Evolutionary conservation across 30 jellyfish, hydroid and myxozoan genomes (phyloP), one percentile per base, ranked within the genome.

Genomic region (Turritopsis dohrnii): DNA sequence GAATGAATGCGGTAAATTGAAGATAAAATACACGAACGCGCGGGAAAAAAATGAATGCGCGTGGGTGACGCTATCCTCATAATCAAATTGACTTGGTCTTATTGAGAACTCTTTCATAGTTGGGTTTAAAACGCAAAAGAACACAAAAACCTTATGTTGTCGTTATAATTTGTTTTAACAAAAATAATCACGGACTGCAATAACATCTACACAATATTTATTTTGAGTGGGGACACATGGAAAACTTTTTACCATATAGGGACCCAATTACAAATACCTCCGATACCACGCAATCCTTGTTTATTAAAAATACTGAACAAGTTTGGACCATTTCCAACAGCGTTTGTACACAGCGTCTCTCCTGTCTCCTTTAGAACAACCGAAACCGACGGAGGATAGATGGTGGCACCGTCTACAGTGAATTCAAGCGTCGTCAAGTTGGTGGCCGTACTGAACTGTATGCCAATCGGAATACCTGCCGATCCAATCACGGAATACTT

Each of bases 191-290:
- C n/a, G n/a, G n/a, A n/a, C n/a, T n/a, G n/a, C n/a, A n/a, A n/a
- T n/a, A n/a, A n/a, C n/a, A n/a, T n/a, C n/a, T n/a, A n/a, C n/a
- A n/a, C n/a, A n/a, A n/a, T n/a, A n/a, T n/a, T n/a, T n/a, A n/a
- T n/a, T n/a, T n/a, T n/a, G n/a, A n/a, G n/a, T n/a, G n/a, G n/a
- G n/a, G n/a, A n/a, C n/a, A n/a, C n/a, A n/a, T n/a, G n/a, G n/a
- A n/a, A n/a, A n/a, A n/a, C n/a, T 8, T 18, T n/a, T 76, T 53
- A 80, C 87, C 87, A 80, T 53, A 80, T 41, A 17, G 87, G 84
- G 18, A 80, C 79, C 87, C 87, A 80, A 26, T 80, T 80, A 54
- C 87, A 80, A 8, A 80, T 66, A 8, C 87, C 87, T 25, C 87
- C 87, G 16, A 80, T n/a, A 18, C 82, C 81, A 22, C 65, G 76